A percentile compares a stretch with the other conserved stretches of the same genome.
Evolutionary conservation across 2,113 vertebrate genomes (phyloP).

Genomic region (Harpagus bidentatus): DNA sequence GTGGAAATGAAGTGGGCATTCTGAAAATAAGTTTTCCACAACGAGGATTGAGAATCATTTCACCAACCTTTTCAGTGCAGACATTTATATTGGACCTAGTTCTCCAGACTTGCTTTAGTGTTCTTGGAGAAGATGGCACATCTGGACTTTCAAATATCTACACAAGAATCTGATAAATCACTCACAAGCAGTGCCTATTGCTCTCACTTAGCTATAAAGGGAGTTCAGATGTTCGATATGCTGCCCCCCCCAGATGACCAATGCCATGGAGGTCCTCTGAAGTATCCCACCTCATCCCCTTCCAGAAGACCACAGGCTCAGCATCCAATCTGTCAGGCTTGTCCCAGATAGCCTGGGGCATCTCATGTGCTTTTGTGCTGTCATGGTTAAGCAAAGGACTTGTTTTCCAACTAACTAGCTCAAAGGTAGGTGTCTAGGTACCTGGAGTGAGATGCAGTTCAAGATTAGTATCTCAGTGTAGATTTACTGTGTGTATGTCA

Average conservation of each 20-base stretch:
- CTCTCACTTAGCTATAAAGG: background rate
- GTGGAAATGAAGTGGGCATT: background rate
- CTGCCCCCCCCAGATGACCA: background rate
- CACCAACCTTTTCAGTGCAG: background rate
- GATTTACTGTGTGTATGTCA: background rate
- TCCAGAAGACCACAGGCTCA: background rate
- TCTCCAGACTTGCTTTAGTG: background rate
- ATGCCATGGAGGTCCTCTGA: background rate
- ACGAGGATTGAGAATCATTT: background rate
- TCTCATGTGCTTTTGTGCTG: background rate
- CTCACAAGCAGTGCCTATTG: background rate
- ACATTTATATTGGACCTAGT: background rate
- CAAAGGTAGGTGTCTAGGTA: background rate
- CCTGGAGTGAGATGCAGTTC: background rate
- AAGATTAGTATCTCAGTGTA: background rate
- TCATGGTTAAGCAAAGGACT: background rate
- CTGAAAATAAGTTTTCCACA: background rate
- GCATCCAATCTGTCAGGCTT: background rate
- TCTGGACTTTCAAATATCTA: background rate
- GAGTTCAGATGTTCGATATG: background rate
- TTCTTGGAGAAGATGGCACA: background rate
- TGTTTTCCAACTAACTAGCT: background rate
- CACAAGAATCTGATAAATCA: background rate
- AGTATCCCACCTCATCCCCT: background rate
- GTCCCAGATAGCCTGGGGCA: background rate